Evolutionary conservation across 2,888 invertebrate genomes (phyloP).

Genomic region (Stictocephala bisonia): DNA sequence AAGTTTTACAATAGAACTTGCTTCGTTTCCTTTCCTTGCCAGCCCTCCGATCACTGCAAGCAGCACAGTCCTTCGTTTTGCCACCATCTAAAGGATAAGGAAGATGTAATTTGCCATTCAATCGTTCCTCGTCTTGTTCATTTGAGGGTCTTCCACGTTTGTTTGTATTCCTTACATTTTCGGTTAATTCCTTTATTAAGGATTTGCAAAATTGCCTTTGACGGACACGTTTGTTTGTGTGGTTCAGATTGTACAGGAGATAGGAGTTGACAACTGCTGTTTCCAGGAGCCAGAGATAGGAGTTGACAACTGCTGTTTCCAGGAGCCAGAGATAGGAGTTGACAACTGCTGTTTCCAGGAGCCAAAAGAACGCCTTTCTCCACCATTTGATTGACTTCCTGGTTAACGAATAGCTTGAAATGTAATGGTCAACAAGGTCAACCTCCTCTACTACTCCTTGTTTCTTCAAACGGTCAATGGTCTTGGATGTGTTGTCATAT

Average conservation of each 20-base stretch:
- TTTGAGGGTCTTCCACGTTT: constrained; percentile 21
- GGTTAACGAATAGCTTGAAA: not conserved
- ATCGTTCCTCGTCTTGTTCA: not conserved
- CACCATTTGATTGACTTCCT: constrained; percentile 24
- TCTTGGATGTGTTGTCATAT: no score
- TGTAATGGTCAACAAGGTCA: constrained; percentile 21
- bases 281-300: not conserved
- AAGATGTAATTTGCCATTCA: constrained; percentile 18
- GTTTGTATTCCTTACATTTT: not conserved
- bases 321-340: constrained; percentile 7
- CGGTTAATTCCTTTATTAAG: constrained; percentile 1
- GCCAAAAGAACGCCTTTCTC: constrained; percentile 13
- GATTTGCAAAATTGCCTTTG: not conserved
- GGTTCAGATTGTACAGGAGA: not conserved
- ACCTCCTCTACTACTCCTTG: constrained; percentile 27
- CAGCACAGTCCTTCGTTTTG: constrained; percentile 17
- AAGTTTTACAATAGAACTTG: constrained; percentile 6
- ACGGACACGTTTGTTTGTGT: not conserved
- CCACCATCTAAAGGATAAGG: not conserved
- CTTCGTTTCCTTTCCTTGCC: constrained; percentile 30
- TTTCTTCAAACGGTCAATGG: no score
- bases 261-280: constrained; percentile 6
- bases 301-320: constrained; percentile 17
- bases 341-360: constrained; percentile 12
- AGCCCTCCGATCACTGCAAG: constrained; percentile 9